These are phyloP conservation scores for Prinia subflava DNA, from an alignment of 2,113 vertebrate species.

Conservation along the genomic window DNA sequence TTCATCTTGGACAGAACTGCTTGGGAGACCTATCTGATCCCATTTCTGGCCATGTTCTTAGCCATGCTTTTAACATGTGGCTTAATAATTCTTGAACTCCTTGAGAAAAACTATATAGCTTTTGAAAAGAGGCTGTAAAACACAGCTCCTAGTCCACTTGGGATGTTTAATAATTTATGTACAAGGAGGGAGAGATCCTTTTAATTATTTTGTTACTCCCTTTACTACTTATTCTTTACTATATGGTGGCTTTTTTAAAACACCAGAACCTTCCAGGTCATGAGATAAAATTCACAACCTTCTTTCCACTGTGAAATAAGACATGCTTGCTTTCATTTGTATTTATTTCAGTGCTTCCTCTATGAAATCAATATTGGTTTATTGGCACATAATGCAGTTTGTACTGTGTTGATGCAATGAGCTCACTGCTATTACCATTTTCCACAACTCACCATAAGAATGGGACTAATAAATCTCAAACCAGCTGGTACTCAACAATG, in stretches of 20 bases:
- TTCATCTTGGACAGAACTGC: background rate
- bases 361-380: background rate
- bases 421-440: background rate
- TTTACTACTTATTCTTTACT: background rate
- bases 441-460: background rate
- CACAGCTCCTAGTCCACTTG: background rate
- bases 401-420: background rate
- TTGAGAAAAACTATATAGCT: background rate
- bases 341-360: background rate
- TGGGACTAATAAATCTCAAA: background rate
- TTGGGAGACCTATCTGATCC: background rate
- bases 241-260: background rate
- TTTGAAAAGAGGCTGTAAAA: background rate
- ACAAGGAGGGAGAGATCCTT: background rate
- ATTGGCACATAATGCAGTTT: background rate
- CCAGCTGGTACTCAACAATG: background rate
- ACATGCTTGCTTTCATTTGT: background rate
- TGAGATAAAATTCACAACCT: background rate
- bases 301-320: background rate
- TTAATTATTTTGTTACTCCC: background rate
- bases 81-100: background rate
- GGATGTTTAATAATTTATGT: background rate
- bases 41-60: background rate
- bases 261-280: background rate
- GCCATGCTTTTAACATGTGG: background rate